Evolutionary conservation across 1,140 invertebrate genomes (phyloP).

Genomic region (Colletes latitarsis): DNA sequence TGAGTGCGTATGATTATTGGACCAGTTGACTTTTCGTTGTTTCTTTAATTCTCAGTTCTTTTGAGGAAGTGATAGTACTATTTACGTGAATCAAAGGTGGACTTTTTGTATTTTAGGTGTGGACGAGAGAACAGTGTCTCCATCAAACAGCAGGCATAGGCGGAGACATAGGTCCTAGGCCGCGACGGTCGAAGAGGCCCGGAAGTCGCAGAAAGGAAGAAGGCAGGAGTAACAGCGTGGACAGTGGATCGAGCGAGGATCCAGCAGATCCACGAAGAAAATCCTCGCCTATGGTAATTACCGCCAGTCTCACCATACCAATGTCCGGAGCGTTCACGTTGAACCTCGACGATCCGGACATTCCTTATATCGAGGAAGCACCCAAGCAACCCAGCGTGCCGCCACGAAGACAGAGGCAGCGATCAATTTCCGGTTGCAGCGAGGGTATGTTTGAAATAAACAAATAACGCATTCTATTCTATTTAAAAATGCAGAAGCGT

Average conservation of each 20-base stretch:
- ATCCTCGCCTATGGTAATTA: constrained; percentile 86
- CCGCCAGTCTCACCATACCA: constrained; percentile 90
- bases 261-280: constrained; percentile 77
- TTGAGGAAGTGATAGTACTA: too few species aligned
- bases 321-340: constrained; percentile 81
- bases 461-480: too few species aligned
- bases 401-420: constrained; percentile 76
- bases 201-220: constrained; percentile 79
- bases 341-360: constrained; percentile 85
- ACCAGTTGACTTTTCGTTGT: neutral
- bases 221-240: constrained; percentile 82
- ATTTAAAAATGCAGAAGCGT: too few species aligned
- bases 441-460: constrained; percentile 69
- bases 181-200: constrained; percentile 74
- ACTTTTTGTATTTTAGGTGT: constrained; percentile 74
- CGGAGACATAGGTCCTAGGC: constrained; percentile 75
- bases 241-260: constrained; percentile 80
- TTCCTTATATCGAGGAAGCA: constrained; percentile 87
- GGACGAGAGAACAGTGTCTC: constrained; percentile 87
- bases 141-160: constrained; percentile 87
- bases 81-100: too few species aligned
- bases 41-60: neutral
- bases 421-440: constrained; percentile 76
- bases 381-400: constrained; percentile 72
- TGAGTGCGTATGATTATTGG: too few species aligned